Percentiles rank a stretch among this genome's conserved stretches.
Conservation (phyloP, 2,113 vertebrate species). For the Cercocebus atys region DNA sequence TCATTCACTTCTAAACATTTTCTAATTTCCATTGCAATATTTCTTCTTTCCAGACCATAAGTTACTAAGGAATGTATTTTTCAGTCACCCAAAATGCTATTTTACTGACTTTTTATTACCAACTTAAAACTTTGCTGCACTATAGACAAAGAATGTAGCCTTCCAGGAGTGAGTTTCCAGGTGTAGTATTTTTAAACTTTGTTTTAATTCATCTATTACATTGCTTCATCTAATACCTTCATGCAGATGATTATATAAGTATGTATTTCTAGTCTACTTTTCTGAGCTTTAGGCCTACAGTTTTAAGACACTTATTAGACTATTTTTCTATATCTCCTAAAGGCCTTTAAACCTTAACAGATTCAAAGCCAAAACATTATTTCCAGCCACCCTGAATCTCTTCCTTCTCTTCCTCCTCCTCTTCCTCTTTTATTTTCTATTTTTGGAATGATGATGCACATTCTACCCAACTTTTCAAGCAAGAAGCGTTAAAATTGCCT, state of each 20-base stretch:
- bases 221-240: background rate
- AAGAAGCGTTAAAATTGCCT: background rate
- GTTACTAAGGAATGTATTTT: background rate
- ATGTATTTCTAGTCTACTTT: background rate
- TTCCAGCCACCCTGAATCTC: background rate
- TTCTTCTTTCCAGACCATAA: background rate
- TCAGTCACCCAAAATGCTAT: background rate
- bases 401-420: background rate
- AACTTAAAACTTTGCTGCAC: background rate
- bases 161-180: background rate
- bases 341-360: background rate
- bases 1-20: background rate
- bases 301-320: background rate
- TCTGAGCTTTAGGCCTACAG: background rate
- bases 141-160: background rate
- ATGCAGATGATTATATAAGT: background rate
- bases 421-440: background rate
- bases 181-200: background rate
- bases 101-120: background rate
- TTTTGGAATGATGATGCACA: background rate
- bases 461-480: background rate
- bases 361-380: slow-evolving; percentile 5
- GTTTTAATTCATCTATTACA: background rate
- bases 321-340: background rate
- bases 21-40: background rate